These are phyloP conservation scores for Clitarchus hookeri DNA, from an alignment of 2,888 invertebrate species.

Conservation along the genomic window DNA sequence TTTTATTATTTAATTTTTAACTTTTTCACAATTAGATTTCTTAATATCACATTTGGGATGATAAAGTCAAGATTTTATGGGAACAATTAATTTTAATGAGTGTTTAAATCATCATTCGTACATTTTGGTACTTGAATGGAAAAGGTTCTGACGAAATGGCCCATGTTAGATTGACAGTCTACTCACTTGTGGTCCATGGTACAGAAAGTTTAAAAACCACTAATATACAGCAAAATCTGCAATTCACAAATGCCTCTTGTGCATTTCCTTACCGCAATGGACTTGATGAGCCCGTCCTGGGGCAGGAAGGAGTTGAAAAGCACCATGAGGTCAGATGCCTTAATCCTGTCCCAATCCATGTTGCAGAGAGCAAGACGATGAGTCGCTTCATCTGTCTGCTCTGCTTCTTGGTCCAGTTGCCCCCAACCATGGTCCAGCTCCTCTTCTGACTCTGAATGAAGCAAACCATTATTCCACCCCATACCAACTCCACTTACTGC, in stretches of 20 bases:
- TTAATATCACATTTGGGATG: no score
- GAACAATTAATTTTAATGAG: no score
- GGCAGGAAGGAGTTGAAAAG: constrained; percentile 91
- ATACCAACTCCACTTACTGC: neutral
- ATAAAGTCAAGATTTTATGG: no score
- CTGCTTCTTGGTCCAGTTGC: constrained; percentile 87
- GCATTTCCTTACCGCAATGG: constrained; percentile 63
- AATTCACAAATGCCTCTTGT: neutral
- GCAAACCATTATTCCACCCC: neutral
- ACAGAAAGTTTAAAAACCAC: neutral
- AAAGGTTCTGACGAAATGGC: no score
- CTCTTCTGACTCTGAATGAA: constrained; percentile 52
- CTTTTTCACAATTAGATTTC: no score
- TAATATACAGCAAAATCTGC: neutral
- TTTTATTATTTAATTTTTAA: no score
- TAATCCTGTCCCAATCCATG: constrained; percentile 97
- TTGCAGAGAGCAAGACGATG: constrained; percentile 89
- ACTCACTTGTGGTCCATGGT: no score
- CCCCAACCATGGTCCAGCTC: constrained; percentile 88
- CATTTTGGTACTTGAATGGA: no score
- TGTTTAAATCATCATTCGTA: no score
- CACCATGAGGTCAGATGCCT: constrained; percentile 85
- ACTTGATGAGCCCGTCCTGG: constrained; percentile 71
- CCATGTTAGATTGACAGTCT: no score
- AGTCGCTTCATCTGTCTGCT: constrained; percentile 77